phyloP scores from a whole-genome alignment of 2,888 invertebrate species.

The Cryptocephalus moraei region DNA sequence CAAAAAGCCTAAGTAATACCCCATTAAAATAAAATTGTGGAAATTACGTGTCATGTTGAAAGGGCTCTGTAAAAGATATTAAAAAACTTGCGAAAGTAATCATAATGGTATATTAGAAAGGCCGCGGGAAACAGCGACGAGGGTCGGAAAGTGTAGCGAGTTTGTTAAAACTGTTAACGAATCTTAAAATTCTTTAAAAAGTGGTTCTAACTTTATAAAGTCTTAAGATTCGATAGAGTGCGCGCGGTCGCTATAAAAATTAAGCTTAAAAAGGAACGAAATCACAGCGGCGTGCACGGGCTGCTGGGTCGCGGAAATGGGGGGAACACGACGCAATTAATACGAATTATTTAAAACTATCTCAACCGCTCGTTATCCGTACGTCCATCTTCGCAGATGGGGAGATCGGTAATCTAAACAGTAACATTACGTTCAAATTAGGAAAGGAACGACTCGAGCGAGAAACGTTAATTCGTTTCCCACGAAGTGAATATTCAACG shows the following conservation, averaged over 20 bases:
- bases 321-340: no score
- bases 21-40: conserved; percentile 31
- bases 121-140: conserved; percentile 19
- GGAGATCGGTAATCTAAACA: no score
- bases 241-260: conserved; percentile 34
- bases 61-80: conserved; percentile 31
- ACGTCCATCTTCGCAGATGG: no score
- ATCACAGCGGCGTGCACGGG: no score
- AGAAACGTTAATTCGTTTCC: no score
- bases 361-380: no score
- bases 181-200: conserved; percentile 39
- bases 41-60: conserved; percentile 34
- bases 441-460: no score
- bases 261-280: conserved; percentile 23
- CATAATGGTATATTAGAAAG: conserved; percentile 18
- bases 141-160: conserved; percentile 32
- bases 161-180: conserved; percentile 40
- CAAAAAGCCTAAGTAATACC: conserved; percentile 22
- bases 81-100: conserved; percentile 37
- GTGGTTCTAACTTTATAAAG: conserved; percentile 35
- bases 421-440: no score
- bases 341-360: no score
- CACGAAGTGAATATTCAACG: no score
- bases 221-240: conserved; percentile 30
- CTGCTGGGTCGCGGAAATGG: no score